Evolutionary conservation across 2,888 invertebrate species (phyloP), one percentile per base, ranked within the genome.

Genomic region (Formica aserva): DNA sequence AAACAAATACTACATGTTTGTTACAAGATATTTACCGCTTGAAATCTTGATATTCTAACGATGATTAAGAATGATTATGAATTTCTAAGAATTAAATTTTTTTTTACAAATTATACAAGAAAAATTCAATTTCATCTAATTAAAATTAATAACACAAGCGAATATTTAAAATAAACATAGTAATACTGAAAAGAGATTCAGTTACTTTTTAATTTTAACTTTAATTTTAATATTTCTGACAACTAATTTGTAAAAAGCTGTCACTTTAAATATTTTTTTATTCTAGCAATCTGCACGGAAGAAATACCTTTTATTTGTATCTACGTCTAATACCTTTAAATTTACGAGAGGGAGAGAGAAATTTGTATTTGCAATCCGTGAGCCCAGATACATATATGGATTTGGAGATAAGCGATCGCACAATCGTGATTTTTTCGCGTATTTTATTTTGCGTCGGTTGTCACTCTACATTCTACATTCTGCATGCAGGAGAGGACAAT

Each of bases 331-430:
- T 26, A 45, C 15, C 9, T 66, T 22, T 15, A 38, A 32, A 57
- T 41, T 5, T 29, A 3, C 26, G 67, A 38, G 41, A 11, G 3
- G 13, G 15, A 41, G 41, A 41, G n/a, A 4, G 15, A 67, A 29
- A 13, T n/a, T 29, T 29, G 41, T 18, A 13, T 66, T 48, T 8
- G 62, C 74, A 15, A 69, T 35, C 55, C 55, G 41, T 71, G 29
- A 71, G 29, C 22, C 41, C 48, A 74, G 60, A 84, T 81, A 84
- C 72, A 65, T 84, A 66, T 48, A 81, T 81, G 57, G 13, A 81
- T 84, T n/a, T 32, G n/a, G 13, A 26, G 41, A 57, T 26, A 15
- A 22, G 2, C 22, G 66, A 57, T 26, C 38, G 78, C 18, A 52
- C n/a, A 35, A 32, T 15, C 38, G 48, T 18, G 66, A 71, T 81